phyloP scores from a whole-genome alignment of 2,888 invertebrate genomes.

The Eupithecia insigniata region DNA sequence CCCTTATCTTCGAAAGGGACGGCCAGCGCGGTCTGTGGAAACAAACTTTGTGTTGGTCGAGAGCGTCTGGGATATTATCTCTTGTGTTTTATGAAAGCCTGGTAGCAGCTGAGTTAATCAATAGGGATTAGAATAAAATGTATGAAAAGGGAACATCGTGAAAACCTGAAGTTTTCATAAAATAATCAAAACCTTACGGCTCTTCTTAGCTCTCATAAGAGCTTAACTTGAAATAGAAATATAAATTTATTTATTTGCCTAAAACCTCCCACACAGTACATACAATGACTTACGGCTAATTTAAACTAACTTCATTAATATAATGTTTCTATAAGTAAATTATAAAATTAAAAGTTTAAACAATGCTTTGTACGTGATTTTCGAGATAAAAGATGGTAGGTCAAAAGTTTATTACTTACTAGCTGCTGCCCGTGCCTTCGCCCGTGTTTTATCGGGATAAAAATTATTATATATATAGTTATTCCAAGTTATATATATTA shows the following conservation, averaged over 20 bases:
- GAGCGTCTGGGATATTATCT: conserved; percentile 9
- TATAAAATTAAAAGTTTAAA: too few relatives aligned
- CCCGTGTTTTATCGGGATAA: too few relatives aligned
- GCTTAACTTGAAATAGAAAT: neutral
- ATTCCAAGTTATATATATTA: too few relatives aligned
- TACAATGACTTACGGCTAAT: too few relatives aligned
- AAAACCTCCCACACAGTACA: too few relatives aligned
- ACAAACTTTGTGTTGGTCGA: neutral
- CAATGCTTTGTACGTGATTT: too few relatives aligned
- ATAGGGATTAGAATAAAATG: neutral
- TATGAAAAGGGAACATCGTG: neutral
- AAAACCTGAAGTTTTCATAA: neutral
- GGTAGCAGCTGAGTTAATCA: conserved; percentile 8
- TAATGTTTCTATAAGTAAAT: too few relatives aligned
- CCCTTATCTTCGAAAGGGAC: neutral
- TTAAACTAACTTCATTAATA: too few relatives aligned
- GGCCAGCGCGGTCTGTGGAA: neutral
- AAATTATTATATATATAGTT: too few relatives aligned
- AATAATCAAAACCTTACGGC: neutral
- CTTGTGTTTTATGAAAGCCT: conserved; percentile 25
- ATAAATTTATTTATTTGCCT: too few relatives aligned
- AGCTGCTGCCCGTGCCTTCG: too few relatives aligned
- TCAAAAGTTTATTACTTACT: neutral
- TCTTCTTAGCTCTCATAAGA: neutral
- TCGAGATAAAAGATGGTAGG: neutral